Base-by-base conservation (phyloP, 2,888 invertebrate species). In the Dichetophora obliterata region DNA sequence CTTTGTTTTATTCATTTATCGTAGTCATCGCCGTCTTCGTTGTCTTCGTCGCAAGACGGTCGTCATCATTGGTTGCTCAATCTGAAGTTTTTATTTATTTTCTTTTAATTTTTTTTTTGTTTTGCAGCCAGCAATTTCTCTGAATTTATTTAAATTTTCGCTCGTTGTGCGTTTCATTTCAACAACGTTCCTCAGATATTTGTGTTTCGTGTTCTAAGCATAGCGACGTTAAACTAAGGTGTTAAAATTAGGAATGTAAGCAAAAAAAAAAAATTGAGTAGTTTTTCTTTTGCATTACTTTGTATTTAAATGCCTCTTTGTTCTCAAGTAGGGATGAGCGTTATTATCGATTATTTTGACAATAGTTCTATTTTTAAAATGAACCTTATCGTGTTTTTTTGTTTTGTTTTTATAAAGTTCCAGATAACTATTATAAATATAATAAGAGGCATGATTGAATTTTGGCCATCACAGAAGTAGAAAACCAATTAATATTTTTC, bases 71-170 rank as follows among this genome's bases (percentile, higher is more conserved):
- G 27, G 59, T 59, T 59, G 14, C 24, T 22, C 14, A 59, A 14
- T 59, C 59, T 59, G 27, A 2, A 57, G 19, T 57, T 57, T 57
- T 57, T 14, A 16, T 22, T 59, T 27, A 11, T 3, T 43, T 43
- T 43, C 1, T 43, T 43, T 43, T 43, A 43, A 11, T 43, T 11
- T 11, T 14, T 43, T 43, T 43, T 43, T 43, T 11, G 14, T 14
- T 43, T 43, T 43, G 43, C 43, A 59, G 57, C 57, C 22, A 57
- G n/a, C n/a, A n/a, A n/a, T 57, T 22, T 59, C 59, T 59, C 59
- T 43, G 43, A 59, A 59, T 59, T 59, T 59, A 59, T 27, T 22
- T 27, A 59, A 59, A 22, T 59, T 59, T 59, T 11, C 59, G 24
- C 59, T 59, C 59, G 3, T 14, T 43, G 43, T 3, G 27, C n/a